Conservation (phyloP, 2,113 vertebrate genomes). For the Equus przewalskii region DNA sequence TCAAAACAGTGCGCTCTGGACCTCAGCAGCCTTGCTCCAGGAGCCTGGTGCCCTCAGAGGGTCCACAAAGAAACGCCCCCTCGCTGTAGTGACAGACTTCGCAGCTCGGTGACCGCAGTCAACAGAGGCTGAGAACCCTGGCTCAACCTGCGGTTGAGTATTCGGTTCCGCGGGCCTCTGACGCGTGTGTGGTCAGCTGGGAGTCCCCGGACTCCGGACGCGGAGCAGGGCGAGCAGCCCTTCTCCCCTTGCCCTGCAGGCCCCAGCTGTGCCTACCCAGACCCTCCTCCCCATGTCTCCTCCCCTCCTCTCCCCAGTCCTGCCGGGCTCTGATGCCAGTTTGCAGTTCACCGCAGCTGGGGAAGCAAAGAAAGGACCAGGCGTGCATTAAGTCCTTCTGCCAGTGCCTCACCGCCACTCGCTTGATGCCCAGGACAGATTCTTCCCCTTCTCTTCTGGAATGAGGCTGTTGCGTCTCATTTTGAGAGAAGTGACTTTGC, state of each 20-base stretch:
- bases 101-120: background rate
- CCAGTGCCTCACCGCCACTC: background rate
- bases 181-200: accelerated
- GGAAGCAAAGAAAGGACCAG: background rate
- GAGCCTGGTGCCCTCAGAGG: background rate
- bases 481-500: background rate
- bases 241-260: background rate
- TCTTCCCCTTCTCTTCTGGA: background rate
- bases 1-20: background rate
- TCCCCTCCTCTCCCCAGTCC: too few species aligned
- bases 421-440: background rate
- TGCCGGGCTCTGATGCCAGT: background rate
- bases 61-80: accelerated
- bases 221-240: accelerated
- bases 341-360: background rate
- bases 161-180: background rate
- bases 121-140: background rate
- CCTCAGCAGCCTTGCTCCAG: background rate
- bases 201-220: background rate
- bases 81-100: too few species aligned
- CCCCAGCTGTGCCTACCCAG: background rate
- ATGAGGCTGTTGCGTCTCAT: background rate
- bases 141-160: accelerated
- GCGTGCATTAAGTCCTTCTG: background rate
- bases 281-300: background rate